Evolutionary conservation across 2,113 vertebrate species (phyloP), one percentile per base, ranked within the genome.

Genomic region (Tonatia bakeri): DNA sequence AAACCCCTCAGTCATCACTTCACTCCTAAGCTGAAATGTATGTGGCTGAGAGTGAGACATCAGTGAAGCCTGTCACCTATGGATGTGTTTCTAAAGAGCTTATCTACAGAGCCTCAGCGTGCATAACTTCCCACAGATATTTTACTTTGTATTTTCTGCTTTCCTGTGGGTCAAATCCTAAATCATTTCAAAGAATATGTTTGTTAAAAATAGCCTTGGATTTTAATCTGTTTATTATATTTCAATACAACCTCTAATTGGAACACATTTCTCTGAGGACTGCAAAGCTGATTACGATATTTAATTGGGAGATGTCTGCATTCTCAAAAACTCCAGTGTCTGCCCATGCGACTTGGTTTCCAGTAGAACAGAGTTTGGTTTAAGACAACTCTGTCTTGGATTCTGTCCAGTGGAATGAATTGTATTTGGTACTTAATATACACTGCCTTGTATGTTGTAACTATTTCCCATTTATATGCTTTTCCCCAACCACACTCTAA

Each of bases 161-260:
- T 95, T 86, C 83, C 94, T 69, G 31, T 40, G 64, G 83, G 93
- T 87, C 43, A 47, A 92, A 91, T 79, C 54, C 91, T 96, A 87
- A 93, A 65, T 94, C 89, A 52, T 92, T 96, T 86, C 54, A 88
- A 93, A 89, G 80, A 95, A 81, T 40, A 33, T 86, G n/a, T 85
- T 92, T 91, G 72, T 82, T 91, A 90, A 90, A 95, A 96, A 93
- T 91, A 81, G 70, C 87, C 36, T 93, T 92, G 91, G 76, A 89
- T 94, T 97, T 95, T 84, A 95, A 93, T 96, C 88, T 85, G 0
- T 86, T 91, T 95, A 94, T 96, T 90, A 38, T 87, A 72, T 94
- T 96, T 81, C 11, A 69, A 28, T 96, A 87, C 11, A 69, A 28
- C 52, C n/a, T 91, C 45, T 72, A 77, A 96, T 75, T 69, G 80